Conservation (phyloP, 2,113 vertebrate species). For the Aptenodytes patagonicus region DNA sequence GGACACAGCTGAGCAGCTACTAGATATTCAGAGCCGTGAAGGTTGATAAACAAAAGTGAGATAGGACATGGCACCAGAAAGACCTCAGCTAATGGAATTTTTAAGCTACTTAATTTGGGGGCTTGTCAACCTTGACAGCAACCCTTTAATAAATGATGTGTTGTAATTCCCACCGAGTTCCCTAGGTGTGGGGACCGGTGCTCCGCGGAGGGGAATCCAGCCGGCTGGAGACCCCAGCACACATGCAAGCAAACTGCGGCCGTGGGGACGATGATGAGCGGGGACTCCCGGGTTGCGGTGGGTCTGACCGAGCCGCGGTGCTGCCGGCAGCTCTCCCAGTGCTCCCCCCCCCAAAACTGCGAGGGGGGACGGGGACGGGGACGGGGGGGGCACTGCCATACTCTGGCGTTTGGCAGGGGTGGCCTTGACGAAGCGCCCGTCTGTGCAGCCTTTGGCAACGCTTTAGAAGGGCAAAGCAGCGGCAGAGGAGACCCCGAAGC, state of each 20-base stretch:
- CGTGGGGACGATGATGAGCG: accelerated
- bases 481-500: not conserved
- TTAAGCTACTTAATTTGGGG: constrained; percentile 67
- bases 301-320: not conserved
- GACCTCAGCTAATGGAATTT: constrained; percentile 67
- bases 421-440: not conserved
- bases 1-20: constrained; percentile 58
- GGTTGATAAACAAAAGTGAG: constrained; percentile 70
- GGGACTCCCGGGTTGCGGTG: not conserved
- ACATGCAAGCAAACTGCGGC: accelerated
- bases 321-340: not conserved
- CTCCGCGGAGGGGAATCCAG: not conserved
- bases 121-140: constrained; percentile 54
- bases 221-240: not conserved
- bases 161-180: not conserved
- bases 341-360: not conserved
- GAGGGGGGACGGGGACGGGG: no score
- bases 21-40: constrained; percentile 61
- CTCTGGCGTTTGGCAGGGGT: accelerated
- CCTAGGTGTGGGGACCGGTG: not conserved
- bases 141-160: constrained; percentile 50
- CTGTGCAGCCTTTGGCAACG: not conserved
- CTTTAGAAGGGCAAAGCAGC: not conserved
- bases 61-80: constrained; percentile 65
- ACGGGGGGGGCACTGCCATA: not conserved